Evolutionary conservation across 2,888 invertebrate species (phyloP), one percentile per base, ranked within the genome.

Genomic region (Eupelmus urozonus): DNA sequence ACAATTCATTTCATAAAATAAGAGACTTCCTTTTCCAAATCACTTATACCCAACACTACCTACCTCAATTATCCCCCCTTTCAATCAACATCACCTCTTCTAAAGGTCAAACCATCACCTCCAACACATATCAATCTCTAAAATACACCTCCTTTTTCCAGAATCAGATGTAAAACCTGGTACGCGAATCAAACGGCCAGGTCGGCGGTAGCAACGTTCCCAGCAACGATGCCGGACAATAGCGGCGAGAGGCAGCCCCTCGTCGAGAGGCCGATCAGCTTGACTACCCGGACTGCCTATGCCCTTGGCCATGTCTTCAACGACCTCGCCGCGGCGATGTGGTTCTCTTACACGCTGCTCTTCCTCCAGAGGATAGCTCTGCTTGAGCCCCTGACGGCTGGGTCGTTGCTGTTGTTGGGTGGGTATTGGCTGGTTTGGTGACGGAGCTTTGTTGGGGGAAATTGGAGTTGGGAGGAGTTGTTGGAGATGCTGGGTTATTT

Each of bases 261-360:
- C n/a, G 72, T 66, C 49, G 77, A 77, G 13, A 27, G 55, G 16
- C 27, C 62, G 3, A 27, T 80, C 25, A 80, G 67, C 55, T 23
- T 63, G 18, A 77, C 83, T 34, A 88, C 87, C 4, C 86, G 86
- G 81, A 59, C 85, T n/a, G 87, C 89, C 7, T 90, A 88, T 74
- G 87, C 91, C 0, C 80, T 91, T 67, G 91, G 90, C 40, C 90
- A 91, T 59, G 85, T 91, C 72, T 90, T 91, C 81, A 91, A 91
- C 81, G 91, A 91, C 83, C 89, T 90, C 62, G 88, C 90, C 1
- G 91, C 91, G 3, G 91, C 91, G 49, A 91, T 90, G 88, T 91
- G 91, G 91, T 91, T 91, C 80, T 90, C 90, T 0, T 91, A 90
- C 81, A 90, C 90, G 9, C 84, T 91, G 57, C 88, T 90, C 75